Evolutionary conservation across 2,888 invertebrate species (phyloP).

Genomic region (Miltochrista miniata): DNA sequence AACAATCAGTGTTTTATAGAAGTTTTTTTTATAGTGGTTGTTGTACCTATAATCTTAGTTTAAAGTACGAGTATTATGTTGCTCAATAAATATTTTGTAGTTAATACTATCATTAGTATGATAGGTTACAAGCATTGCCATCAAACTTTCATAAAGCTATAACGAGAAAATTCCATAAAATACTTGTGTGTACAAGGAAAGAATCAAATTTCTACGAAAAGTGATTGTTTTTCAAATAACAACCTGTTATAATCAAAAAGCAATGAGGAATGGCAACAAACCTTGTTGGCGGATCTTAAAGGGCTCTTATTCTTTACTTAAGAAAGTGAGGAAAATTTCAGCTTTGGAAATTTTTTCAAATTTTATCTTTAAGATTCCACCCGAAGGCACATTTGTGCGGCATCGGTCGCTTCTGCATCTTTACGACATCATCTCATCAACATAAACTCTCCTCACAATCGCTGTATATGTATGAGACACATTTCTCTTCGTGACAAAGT

Average conservation of each 20-base stretch:
- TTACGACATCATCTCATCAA: slow-evolving; percentile 36
- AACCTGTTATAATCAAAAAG: neutral
- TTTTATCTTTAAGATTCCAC: slow-evolving; percentile 5
- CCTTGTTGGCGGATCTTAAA: neutral
- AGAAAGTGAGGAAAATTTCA: slow-evolving; percentile 5
- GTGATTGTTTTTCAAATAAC: neutral
- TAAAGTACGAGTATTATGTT: too few species aligned
- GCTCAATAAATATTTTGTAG: too few species aligned
- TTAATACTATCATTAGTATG: too few species aligned
- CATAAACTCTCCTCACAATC: slow-evolving; percentile 41
- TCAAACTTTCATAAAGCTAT: too few species aligned
- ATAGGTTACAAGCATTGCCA: too few species aligned
- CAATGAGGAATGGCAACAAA: slow-evolving; percentile 4
- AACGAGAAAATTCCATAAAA: too few species aligned
- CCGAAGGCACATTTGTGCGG: slow-evolving; percentile 21
- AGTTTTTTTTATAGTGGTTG: too few species aligned
- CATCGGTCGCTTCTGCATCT: slow-evolving; percentile 36
- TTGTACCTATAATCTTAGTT: too few species aligned
- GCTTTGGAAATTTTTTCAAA: slow-evolving; percentile 8
- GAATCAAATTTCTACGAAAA: too few species aligned
- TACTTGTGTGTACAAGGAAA: too few species aligned
- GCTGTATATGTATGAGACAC: slow-evolving; percentile 55
- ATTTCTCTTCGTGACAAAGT: slow-evolving; percentile 64
- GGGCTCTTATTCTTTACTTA: slow-evolving; percentile 1
- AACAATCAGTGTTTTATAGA: too few species aligned